A percentile compares a stretch with the other conserved stretches of the same genome.
Evolutionary conservation across 2,888 invertebrate genomes (phyloP).

Genomic region (Nudaria mundana): DNA sequence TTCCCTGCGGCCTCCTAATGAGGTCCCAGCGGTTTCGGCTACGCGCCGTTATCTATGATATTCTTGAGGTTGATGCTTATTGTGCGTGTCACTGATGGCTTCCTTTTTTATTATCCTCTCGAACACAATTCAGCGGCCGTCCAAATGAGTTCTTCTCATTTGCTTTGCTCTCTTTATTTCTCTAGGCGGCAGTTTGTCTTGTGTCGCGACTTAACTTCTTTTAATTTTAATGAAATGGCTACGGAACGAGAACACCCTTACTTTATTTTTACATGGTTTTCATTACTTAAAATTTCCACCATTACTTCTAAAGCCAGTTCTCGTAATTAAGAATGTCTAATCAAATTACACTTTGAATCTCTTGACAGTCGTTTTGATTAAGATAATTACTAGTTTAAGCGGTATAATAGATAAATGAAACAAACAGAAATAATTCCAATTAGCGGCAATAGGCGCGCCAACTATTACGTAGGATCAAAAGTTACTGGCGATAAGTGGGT

Average conservation of each 20-base stretch:
- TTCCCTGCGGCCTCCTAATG: slow-evolving; percentile 81
- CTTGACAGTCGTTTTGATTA: slow-evolving; percentile 7
- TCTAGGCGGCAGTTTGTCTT: slow-evolving; percentile 78
- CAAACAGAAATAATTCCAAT: too few relatives aligned
- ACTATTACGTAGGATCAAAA: too few relatives aligned
- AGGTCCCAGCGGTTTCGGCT: slow-evolving; percentile 71
- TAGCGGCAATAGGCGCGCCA: too few relatives aligned
- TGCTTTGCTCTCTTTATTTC: slow-evolving; percentile 79
- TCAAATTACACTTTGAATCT: not conserved
- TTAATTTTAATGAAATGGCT: slow-evolving; percentile 66
- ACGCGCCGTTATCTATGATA: slow-evolving; percentile 79
- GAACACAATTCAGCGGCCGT: slow-evolving; percentile 79
- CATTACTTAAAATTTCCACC: slow-evolving; percentile 28
- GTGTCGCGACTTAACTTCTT: slow-evolving; percentile 72
- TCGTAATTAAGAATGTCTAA: not conserved
- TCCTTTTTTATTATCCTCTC: slow-evolving; percentile 81
- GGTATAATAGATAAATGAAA: too few relatives aligned
- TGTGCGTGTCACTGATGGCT: slow-evolving; percentile 82
- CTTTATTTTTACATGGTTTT: slow-evolving; percentile 48
- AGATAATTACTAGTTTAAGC: too few relatives aligned
- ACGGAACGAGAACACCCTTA: slow-evolving; percentile 42
- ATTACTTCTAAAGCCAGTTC: slow-evolving; percentile 3
- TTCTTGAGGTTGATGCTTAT: slow-evolving; percentile 82
- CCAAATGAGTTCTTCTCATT: slow-evolving; percentile 79
- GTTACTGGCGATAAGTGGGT: too few relatives aligned